Evolutionary conservation across 1,140 invertebrate genomes (phyloP).

Genomic region (Lepidurus apus): DNA sequence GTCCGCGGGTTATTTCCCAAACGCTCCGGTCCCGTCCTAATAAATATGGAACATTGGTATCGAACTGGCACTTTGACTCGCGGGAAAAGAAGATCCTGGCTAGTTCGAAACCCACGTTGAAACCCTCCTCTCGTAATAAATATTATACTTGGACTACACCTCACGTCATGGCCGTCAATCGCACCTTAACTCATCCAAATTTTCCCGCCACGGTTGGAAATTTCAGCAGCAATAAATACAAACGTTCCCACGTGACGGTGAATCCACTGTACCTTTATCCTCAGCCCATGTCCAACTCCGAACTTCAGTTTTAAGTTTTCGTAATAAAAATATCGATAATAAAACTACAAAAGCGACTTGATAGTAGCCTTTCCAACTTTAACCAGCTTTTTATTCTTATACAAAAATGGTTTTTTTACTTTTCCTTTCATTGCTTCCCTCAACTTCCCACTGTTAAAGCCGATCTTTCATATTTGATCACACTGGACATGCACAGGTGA

Average conservation of each 20-base stretch:
- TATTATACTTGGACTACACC: conserved; percentile 31
- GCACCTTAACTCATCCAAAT: conserved; percentile 1
- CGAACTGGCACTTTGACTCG: neutral
- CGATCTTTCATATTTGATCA: neutral
- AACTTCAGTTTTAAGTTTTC: neutral
- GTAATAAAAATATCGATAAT: neutral
- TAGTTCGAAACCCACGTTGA: neutral
- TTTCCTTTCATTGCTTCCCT: neutral
- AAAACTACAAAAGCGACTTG: neutral
- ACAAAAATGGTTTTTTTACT: no score
- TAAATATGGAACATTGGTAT: neutral
- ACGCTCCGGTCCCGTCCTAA: neutral
- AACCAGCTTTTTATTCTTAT: no score
- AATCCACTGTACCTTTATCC: conserved; percentile 8
- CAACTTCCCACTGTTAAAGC: neutral
- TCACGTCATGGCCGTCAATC: neutral
- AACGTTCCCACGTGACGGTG: neutral
- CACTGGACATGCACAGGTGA: neutral
- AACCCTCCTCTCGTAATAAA: neutral
- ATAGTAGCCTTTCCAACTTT: no score
- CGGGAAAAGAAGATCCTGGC: neutral
- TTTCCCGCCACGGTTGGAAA: conserved; percentile 11
- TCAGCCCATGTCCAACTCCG: neutral
- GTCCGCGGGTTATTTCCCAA: neutral
- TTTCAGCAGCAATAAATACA: neutral